These are phyloP conservation scores for Macaria notata DNA, from an alignment of 2,888 invertebrate species.

Conservation along the genomic window DNA sequence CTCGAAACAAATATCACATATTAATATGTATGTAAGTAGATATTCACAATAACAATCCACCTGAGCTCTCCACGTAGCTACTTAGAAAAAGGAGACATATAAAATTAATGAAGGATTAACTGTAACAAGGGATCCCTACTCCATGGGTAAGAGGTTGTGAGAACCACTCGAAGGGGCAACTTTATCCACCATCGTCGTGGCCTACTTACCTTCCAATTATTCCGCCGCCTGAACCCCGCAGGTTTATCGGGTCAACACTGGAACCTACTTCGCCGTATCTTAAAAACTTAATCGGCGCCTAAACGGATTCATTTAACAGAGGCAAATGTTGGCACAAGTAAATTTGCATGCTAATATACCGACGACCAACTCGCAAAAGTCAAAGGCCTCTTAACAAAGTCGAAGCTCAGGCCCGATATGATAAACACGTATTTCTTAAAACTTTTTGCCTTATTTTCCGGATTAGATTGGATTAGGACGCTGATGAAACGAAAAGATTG, in stretches of 20 bases:
- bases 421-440: constrained; percentile 28
- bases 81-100: constrained; percentile 8
- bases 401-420: constrained; percentile 26
- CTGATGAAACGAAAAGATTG: constrained; percentile 12
- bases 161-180: constrained; percentile 16
- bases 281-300: constrained; percentile 52
- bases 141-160: constrained; percentile 14
- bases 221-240: constrained; percentile 15
- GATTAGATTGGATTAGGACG: constrained; percentile 14
- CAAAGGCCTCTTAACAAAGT: constrained; percentile 25
- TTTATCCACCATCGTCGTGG: constrained; percentile 19
- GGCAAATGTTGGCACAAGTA: constrained; percentile 47
- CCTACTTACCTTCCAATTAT: constrained; percentile 26
- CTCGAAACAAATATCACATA: no score
- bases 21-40: no score
- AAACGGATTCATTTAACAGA: constrained; percentile 43
- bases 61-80: background rate
- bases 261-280: constrained; percentile 43
- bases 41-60: no score
- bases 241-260: constrained; percentile 26
- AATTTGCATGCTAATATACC: constrained; percentile 72
- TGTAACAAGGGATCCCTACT: constrained; percentile 10
- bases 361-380: constrained; percentile 35
- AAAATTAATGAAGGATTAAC: constrained; percentile 12
- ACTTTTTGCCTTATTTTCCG: constrained; percentile 11